Percentiles rank a stretch among this genome's conserved stretches.
Conservation (phyloP, 2,888 invertebrate species). For the Octodonta nipae region DNA sequence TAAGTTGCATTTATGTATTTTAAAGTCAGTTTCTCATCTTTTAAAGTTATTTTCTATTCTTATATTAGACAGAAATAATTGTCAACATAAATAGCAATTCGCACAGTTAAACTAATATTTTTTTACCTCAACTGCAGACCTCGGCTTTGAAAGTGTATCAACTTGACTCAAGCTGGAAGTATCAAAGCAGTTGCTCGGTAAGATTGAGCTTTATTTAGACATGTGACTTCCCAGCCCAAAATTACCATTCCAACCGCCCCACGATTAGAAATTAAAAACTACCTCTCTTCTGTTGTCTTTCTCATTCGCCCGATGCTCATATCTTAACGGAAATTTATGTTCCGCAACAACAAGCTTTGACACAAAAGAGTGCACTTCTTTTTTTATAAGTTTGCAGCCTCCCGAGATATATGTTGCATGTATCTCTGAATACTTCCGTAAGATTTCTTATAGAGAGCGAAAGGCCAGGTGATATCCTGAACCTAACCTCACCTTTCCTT, state of each 20-base stretch:
- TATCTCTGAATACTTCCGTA: slow-evolving; percentile 13
- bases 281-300: neutral
- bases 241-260: neutral
- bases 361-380: slow-evolving; percentile 21
- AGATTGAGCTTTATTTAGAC: too few species aligned
- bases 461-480: slow-evolving; percentile 29
- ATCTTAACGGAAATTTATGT: slow-evolving; percentile 19
- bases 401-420: slow-evolving; percentile 5
- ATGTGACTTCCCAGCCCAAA: neutral
- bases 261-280: neutral
- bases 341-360: slow-evolving; percentile 17
- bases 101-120: too few species aligned
- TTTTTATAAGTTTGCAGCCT: slow-evolving; percentile 13
- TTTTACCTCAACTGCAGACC: too few species aligned
- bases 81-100: too few species aligned
- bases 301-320: neutral
- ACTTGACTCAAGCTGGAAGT: too few species aligned
- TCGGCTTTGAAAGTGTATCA: too few species aligned
- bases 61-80: too few species aligned
- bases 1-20: too few species aligned
- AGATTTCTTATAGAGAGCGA: slow-evolving; percentile 5
- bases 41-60: too few species aligned
- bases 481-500: slow-evolving; percentile 24
- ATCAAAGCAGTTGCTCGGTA: too few species aligned
- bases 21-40: too few species aligned